Evolutionary conservation across 2,888 invertebrate species (phyloP), one percentile per base, ranked within the genome.

Genomic region (Lasius platythorax): DNA sequence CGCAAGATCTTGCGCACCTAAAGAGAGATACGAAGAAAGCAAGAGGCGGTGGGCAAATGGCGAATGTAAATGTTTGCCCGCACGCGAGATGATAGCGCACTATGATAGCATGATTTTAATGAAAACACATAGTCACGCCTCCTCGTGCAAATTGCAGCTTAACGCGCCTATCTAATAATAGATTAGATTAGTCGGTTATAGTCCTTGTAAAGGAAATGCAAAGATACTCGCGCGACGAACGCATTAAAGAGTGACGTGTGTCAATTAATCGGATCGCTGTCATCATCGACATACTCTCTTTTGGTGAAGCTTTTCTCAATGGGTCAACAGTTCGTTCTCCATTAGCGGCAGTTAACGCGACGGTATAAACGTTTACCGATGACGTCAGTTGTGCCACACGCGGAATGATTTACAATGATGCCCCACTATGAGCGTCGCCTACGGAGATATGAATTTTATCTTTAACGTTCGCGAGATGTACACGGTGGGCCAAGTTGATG

Each of bases 281-380:
- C 79, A 63, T 6, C 61, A 67, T 12, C 82, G 76, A 61, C 83
- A 83, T 53, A 85, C 84, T 87, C 86, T 89, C 84, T 82, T 64
- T 33, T 70, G 82, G 79, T 67, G 63, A 53, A n/a, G 56, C 43
- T 67, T n/a, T 61, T 46, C 73, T 73, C 83, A 85, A 72, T 91
- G 85, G 90, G 91, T 90, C 89, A 89, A 89, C 87, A 89, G 73
- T 79, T 91, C 86, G 84, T 83, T 84, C 82, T 85, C 87, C 81
- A 84, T 91, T 91, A 88, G 76, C 86, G 63, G 67, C 87, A 85
- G 87, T 91, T 90, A 90, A 88, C 90, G 67, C 84, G 61, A 4
- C 73, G 28, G 73, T 64, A 87, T 84, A 85, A 91, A 87, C 88
- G 85, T 88, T 90, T 87, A 74, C 85, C 70, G 70, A 63, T 87